Conservation (phyloP, 2,888 invertebrate genomes). For the Dynastes grantii region DNA sequence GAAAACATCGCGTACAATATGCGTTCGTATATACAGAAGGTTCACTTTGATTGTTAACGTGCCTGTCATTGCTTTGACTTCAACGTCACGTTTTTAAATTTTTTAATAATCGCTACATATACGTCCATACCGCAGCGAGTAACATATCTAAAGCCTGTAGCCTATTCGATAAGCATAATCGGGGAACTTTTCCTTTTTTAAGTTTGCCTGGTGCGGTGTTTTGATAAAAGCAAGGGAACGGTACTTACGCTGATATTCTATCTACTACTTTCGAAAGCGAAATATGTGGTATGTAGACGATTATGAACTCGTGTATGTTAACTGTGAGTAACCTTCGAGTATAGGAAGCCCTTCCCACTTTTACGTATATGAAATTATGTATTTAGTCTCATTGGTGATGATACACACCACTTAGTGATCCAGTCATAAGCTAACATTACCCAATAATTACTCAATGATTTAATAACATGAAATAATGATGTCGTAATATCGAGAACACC, state of each 20-base stretch:
- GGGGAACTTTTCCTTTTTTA: neutral
- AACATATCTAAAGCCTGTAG: neutral
- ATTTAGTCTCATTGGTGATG: too few species aligned
- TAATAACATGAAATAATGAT: too few species aligned
- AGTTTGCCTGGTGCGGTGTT: neutral
- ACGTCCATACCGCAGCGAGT: neutral
- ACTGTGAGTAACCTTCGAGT: neutral
- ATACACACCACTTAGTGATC: too few species aligned
- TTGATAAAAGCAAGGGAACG: slow-evolving; percentile 1
- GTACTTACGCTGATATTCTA: neutral
- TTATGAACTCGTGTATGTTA: too few species aligned
- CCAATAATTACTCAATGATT: too few species aligned
- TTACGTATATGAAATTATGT: neutral
- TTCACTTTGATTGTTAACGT: slow-evolving; percentile 1
- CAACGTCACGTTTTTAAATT: neutral
- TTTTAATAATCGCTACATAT: slow-evolving; percentile 9
- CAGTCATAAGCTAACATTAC: too few species aligned
- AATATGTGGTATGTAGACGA: too few species aligned
- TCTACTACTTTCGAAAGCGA: too few species aligned
- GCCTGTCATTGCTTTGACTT: slow-evolving; percentile 1
- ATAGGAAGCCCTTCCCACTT: slow-evolving; percentile 3
- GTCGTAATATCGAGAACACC: too few species aligned
- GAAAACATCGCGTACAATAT: neutral
- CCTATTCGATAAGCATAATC: neutral
- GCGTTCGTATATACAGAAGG: neutral